Evolutionary conservation across 2,797 vertebrate genomes (phyloP), one percentile per base, ranked within the genome.

Genomic region (Hydrocynus forskahlii): DNA sequence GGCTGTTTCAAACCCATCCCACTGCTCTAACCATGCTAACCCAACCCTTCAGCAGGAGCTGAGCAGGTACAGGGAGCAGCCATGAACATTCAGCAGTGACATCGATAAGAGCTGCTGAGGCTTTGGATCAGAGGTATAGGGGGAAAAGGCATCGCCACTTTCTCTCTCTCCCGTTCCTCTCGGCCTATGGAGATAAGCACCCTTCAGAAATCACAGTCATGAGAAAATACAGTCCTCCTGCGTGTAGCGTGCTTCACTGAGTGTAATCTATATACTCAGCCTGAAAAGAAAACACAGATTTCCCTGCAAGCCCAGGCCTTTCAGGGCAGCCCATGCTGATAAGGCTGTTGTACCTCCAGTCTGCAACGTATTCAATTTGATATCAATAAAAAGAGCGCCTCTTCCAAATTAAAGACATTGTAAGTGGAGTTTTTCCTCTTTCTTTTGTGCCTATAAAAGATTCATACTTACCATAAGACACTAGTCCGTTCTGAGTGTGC

Each of bases 181-280:
- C 75, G 25, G 69, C 74, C 76, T 50, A 17, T 66, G 38, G 67
- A 86, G 90, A 91, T 91, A 90, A 89, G 85, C 84, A 82, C 86
- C 84, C 81, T 88, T 78, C 81, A 78, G 82, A 89, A 89, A 89
- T 88, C 86, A 87, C 89, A 88, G 86, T 86, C 86, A 82, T 80
- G 83, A 75, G 75, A 85, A 87, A 88, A 86, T 87, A 82, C 86
- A 87, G 84, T 81, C 75, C 82, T 82, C 81, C 76, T 76, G 76
- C 63, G 52, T 83, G 70, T 73, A 80, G 80, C 72, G 70, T 72
- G 77, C 70, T 75, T 79, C 75, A 70, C 79, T 78, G 81, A 81
- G 80, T 85, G 87, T 82, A 89, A 88, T 89, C 88, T 87, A 87
- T 88, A 86, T 83, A 81, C 81, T 80, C 83, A 59, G 87, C 66